Evolutionary conservation across 2,113 vertebrate species (phyloP).

Genomic region (Indicator indicator): DNA sequence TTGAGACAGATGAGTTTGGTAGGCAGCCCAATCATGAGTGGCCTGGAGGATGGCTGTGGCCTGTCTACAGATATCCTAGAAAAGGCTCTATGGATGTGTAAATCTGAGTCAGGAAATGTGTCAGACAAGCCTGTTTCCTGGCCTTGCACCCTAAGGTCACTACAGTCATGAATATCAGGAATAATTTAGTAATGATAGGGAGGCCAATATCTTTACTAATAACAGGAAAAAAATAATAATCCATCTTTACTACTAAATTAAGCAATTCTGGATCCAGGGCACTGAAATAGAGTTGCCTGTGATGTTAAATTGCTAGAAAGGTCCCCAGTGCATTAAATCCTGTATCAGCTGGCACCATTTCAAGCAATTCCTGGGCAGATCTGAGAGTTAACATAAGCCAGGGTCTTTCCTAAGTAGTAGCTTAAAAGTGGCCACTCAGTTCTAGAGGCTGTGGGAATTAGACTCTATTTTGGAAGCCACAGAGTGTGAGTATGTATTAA

Average conservation of each 20-base stretch:
- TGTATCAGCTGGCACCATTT: neutral
- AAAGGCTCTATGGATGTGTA: neutral
- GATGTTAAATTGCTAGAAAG: neutral
- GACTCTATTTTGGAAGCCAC: neutral
- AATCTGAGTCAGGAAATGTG: conserved; percentile 48
- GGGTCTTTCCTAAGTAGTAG: neutral
- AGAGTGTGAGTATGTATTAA: too few relatives aligned
- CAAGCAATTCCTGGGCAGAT: neutral
- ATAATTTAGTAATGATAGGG: neutral
- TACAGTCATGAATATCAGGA: neutral
- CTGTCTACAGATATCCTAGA: conserved; percentile 23
- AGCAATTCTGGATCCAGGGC: neutral
- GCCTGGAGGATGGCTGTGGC: conserved; percentile 31
- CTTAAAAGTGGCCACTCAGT: accelerated
- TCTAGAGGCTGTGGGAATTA: neutral
- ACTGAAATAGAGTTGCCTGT: neutral
- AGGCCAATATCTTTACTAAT: neutral
- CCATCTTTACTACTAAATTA: neutral
- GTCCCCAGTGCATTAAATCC: neutral
- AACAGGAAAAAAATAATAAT: neutral
- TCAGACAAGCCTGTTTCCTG: conserved; percentile 65
- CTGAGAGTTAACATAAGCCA: neutral
- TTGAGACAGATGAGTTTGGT: conserved; percentile 36
- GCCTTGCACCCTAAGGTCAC: conserved; percentile 15
- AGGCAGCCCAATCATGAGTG: neutral